Base-by-base conservation (phyloP, 1,140 invertebrate species). In the Agraylea sexmaculata region DNA sequence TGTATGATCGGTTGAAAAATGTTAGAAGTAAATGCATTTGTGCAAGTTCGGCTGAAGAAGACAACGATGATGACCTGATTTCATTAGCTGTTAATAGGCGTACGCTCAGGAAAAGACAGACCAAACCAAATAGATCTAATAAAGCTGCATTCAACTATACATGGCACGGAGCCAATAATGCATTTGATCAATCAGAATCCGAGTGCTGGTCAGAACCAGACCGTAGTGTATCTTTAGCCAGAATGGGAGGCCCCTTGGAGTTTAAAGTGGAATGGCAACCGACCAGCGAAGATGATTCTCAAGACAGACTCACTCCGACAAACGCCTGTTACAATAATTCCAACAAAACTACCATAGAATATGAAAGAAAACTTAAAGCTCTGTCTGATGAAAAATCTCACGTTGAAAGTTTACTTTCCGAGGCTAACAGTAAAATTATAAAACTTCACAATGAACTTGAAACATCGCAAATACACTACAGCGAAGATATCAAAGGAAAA, bases 171-270 rank as follows among this genome's bases (percentile, higher is more conserved):
- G 11, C 2, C n/a, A 35, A 19, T n/a, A 27, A 56, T 20, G 53
- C 56, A 36, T 58, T 70, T 42, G 59, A 75, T 58, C 67, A 73
- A 19, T 83, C 80, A 1, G 83, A 87, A 54, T 83, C 79, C 0
- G 86, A 89, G 51, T 77, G 79, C 13, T 88, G 84, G 76, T 87
- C 83, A 0, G 84, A 87, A 54, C 84, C 84, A 0, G 85, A 89
- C 51, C 70, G 82, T 41, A 76, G 72, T 39, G 82, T 87, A 1
- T 87, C 83, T 0, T 57, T 80, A 40, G 80, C 78, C 0, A 68
- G 83, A 42, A 86, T 87, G 28, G 83, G 83, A 1, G 25, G 42
- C 11, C 36, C 36, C 18, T 22, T 39, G 16, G 31, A 40, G 15
- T 11, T 21, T n/a, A 35, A 18, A 8, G 16, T 19, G 10, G 23